A percentile compares a stretch with the other conserved stretches of the same genome.
phyloP scores from a whole-genome alignment of 2,113 vertebrate species.

The Ciconia maguari region DNA sequence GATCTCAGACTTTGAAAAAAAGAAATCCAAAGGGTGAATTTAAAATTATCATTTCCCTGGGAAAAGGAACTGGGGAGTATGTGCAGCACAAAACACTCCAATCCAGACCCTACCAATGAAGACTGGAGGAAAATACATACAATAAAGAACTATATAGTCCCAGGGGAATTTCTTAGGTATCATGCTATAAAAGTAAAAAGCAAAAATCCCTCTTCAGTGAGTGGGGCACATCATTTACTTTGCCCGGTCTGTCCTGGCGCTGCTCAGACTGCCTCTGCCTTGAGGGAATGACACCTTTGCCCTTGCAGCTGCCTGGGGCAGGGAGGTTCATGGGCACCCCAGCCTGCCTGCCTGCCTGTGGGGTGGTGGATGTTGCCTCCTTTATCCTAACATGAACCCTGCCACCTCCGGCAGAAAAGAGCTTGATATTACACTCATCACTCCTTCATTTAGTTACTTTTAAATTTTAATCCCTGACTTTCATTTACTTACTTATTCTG shows the following conservation, averaged over 20 bases:
- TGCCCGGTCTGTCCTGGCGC: rapidly evolving
- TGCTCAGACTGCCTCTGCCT: not conserved
- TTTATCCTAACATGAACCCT: not conserved
- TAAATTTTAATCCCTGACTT: not conserved
- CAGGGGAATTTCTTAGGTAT: not conserved
- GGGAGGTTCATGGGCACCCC: not conserved
- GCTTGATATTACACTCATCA: not conserved
- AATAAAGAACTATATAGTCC: not conserved
- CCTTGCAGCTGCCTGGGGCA: rapidly evolving
- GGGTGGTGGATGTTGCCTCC: not conserved
- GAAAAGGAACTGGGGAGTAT: not conserved
- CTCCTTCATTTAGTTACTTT: not conserved
- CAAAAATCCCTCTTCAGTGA: not conserved
- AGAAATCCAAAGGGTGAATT: not conserved
- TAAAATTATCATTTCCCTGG: not conserved
- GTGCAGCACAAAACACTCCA: rapidly evolving
- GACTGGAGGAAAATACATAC: not conserved
- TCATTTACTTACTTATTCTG: not conserved
- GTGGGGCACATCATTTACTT: not conserved
- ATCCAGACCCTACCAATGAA: not conserved
- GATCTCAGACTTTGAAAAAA: not conserved
- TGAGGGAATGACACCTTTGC: not conserved
- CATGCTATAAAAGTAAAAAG: not conserved
- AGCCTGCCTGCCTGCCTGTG: not conserved
- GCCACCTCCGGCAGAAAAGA: not conserved